Evolutionary conservation across 2,797 vertebrate genomes (phyloP).

Genomic region (Myotis planiceps): DNA sequence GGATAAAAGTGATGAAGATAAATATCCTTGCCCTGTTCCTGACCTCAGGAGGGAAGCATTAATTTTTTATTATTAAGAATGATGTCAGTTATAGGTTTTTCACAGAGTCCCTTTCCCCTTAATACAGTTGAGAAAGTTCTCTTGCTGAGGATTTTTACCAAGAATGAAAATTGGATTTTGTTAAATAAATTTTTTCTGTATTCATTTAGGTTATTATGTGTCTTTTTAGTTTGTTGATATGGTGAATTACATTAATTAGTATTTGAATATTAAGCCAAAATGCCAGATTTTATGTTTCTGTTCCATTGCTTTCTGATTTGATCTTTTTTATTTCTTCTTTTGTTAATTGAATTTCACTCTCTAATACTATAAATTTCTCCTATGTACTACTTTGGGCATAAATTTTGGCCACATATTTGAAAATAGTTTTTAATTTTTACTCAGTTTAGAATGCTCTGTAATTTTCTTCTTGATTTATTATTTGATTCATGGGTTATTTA

Average conservation of each 20-base stretch:
- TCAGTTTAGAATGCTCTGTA: background rate
- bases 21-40: background rate
- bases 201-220: background rate
- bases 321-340: background rate
- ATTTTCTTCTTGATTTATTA: background rate
- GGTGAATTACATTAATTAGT: background rate
- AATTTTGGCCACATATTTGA: background rate
- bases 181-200: background rate
- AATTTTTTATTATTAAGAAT: background rate
- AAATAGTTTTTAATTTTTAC: background rate
- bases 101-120: background rate
- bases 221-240: background rate
- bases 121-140: background rate
- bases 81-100: background rate
- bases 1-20: background rate
- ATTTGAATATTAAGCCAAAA: background rate
- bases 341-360: background rate
- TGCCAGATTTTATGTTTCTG: background rate
- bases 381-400: background rate
- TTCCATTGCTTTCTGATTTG: background rate
- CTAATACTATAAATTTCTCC: background rate
- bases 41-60: background rate
- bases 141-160: background rate
- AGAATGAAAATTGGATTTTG: background rate
- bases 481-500: background rate